These are phyloP conservation scores for Syrista parreyssii DNA, from an alignment of 2,888 invertebrate genomes.

Conservation along the genomic window DNA sequence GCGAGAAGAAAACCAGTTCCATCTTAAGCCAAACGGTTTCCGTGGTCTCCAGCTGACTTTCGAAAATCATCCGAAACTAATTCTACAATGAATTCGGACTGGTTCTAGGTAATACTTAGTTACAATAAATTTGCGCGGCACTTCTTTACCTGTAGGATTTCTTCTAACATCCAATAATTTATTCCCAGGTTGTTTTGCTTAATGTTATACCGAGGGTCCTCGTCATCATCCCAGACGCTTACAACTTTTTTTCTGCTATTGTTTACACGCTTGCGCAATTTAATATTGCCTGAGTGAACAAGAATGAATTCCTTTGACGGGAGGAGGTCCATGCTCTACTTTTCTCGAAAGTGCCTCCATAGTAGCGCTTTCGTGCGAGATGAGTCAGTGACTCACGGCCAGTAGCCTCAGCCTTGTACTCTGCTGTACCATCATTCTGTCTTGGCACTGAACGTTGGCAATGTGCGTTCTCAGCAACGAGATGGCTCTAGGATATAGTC, in stretches of 20 bases:
- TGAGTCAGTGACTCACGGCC: constrained; percentile 47
- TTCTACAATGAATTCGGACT: not conserved
- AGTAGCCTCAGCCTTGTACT: constrained; percentile 31
- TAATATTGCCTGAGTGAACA: constrained; percentile 3
- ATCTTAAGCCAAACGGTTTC: not conserved
- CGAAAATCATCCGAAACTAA: not conserved
- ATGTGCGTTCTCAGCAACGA: not conserved
- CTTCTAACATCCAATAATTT: not conserved
- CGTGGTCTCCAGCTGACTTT: not conserved
- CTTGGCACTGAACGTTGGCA: not conserved
- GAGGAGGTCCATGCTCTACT: constrained; percentile 40
- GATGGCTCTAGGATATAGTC: not conserved
- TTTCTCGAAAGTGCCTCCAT: constrained; percentile 32
- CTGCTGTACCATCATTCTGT: not conserved
- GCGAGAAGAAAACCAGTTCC: constrained; percentile 4
- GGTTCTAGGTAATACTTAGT: not conserved
- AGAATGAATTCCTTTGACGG: constrained; percentile 15
- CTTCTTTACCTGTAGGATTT: not conserved
- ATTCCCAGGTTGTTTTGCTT: not conserved
- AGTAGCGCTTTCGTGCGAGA: constrained; percentile 37
- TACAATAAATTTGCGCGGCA: not conserved
- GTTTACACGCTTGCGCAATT: constrained; percentile 39
- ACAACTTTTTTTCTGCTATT: constrained; percentile 1
- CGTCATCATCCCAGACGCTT: not conserved
- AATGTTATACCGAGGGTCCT: not conserved